phyloP scores from a whole-genome alignment of 2,888 invertebrate species.

The Ectobius pallidus region DNA sequence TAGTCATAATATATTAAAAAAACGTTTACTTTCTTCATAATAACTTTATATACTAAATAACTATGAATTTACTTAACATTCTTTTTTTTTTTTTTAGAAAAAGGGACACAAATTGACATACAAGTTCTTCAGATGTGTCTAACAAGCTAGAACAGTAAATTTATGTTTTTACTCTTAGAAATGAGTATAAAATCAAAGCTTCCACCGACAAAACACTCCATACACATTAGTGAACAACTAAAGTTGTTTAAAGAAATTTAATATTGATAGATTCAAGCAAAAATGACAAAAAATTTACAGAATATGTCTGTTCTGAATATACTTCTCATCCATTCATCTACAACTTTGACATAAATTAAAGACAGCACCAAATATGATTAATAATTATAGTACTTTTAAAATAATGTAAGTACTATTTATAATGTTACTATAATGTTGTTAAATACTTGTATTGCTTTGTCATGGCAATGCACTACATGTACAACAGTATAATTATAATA shows the following conservation, averaged over 20 bases:
- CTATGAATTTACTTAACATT: too few species aligned
- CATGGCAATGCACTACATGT: slow-evolving; percentile 23
- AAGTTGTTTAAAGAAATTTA: slow-evolving; percentile 4
- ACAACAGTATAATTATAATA: slow-evolving; percentile 27
- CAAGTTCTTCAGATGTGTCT: too few species aligned
- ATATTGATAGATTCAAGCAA: not conserved
- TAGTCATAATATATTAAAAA: too few species aligned
- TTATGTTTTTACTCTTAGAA: too few species aligned
- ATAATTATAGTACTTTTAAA: slow-evolving; percentile 30
- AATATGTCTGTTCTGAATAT: slow-evolving; percentile 30
- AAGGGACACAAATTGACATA: too few species aligned
- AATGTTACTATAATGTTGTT: slow-evolving; percentile 23
- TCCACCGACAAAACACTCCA: slow-evolving; percentile 4
- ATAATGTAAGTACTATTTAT: slow-evolving; percentile 15
- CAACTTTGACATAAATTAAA: slow-evolving; percentile 27
- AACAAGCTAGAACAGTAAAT: too few species aligned
- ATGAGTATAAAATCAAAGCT: too few species aligned
- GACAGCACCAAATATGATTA: slow-evolving; percentile 35
- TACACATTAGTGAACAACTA: not conserved
- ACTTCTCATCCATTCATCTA: slow-evolving; percentile 33
- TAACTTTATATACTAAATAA: too few species aligned
- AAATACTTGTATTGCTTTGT: slow-evolving; percentile 22
- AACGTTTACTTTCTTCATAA: too few species aligned
- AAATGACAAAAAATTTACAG: slow-evolving; percentile 20
- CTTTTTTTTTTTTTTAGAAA: too few species aligned